Evolutionary conservation across 92 coral and sea anemone species (phyloP), one percentile per base, ranked within the genome.

Genomic region (Micromussa lordhowensis): DNA sequence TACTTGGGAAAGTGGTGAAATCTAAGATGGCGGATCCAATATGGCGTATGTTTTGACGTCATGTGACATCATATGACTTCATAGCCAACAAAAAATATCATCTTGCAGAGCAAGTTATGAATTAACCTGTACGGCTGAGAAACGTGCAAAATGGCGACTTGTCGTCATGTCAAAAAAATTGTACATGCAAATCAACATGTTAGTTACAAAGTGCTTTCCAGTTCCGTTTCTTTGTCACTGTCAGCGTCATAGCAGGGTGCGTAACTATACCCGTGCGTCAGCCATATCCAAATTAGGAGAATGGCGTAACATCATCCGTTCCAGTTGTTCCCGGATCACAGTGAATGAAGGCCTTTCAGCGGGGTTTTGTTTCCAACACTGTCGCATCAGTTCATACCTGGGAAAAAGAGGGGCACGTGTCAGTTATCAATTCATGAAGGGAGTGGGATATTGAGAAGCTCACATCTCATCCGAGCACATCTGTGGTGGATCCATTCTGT

Each of bases 381-480:
- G 38, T 22, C 22, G 61, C 82, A 78, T 78, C 22, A 78, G 26
- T 9, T 78, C 82, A 19, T 78, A 78, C 66, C 82, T 78, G 38
- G 3, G 2, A 32, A 48, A 18, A 78, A 4, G 40, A 78, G 13
- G 28, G 68, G 6, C 32, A 28, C 24, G 81, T 51, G 82, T 78
- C 40, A 6, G 3, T 49, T 78, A n/a, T 28, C 9, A 78, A 7
- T 1, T 71, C 36, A 29, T 14, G 22, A 15, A 55, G 15, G 19
- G 6, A 15, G 21, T 32, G 51, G 11, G 0, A 8, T 1, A 44
- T 44, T 0, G 51, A 8, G 36, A 35, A 2, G 24, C 92, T 85
- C 57, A 90, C 92, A 85, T 72, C 69, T 90, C 92, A 18, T 85
- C 92, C 9, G 90, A 85, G 84, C 92, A 90, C 64, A 90, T 90